Evolutionary conservation across 2,888 invertebrate genomes (phyloP), one percentile per base, ranked within the genome.

Genomic region (Alloplasta piceator): DNA sequence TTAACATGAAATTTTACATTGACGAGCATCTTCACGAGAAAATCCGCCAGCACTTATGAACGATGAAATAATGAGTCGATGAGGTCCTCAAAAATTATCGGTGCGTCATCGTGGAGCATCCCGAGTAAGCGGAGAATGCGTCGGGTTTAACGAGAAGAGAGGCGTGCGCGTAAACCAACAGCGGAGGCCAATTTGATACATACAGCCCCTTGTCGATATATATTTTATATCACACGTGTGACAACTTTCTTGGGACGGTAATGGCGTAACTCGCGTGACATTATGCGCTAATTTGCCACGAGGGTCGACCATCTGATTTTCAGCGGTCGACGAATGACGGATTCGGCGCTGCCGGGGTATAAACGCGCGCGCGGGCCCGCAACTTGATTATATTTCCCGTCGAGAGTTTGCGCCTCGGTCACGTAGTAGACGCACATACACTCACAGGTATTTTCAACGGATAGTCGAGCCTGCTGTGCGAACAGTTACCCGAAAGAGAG

Each of bases 371-470:
- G 56, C 60, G n/a, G 52, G 56, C 39, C 61, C 38, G 46, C 67
- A 61, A 66, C 52, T 79, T 78, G 74, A 81, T 83, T 75, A 83
- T 82, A 78, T 83, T 82, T 84, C 75, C 83, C n/a, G 68, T 41
- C 78, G 39, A 52, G 75, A 82, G 75, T 74, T 80, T 83, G 75
- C 58, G 68, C 81, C 61, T 80, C 58, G 63, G 75, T 72, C 60
- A 77, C 64, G 71, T 46, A 38, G 36, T 56, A 16, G 5, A 16
- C 43, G 0, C 16, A 52, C 6, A 14, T 38, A 38, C 14, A 41
- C 14, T 16, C 14, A 64, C 50, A 72, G 79, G 77, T 68, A 60
- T 14, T 58, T 14, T 52, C 52, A 36, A 52, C 5, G 43, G 1
- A 43, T 56, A 61, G 56, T 64, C 64, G 74, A 78, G 70, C 66